phyloP scores from a whole-genome alignment of 2,888 invertebrate species.

The Tenodera sinensis region DNA sequence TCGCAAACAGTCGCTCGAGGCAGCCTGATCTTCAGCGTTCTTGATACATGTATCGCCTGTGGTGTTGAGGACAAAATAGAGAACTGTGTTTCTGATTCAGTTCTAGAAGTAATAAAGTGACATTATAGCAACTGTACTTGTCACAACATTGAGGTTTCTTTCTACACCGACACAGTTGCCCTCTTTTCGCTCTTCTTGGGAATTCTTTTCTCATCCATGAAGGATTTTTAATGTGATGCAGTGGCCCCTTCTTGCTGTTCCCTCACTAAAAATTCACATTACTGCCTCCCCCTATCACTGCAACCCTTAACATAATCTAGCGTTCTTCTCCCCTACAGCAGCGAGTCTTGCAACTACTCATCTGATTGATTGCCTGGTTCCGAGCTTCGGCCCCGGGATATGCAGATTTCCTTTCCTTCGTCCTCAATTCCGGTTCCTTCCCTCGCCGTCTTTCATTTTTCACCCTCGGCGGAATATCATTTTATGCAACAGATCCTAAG shows the following conservation, averaged over 20 bases:
- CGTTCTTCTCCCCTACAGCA: constrained; percentile 17
- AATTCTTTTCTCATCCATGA: neutral
- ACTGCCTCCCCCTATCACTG: constrained; percentile 23
- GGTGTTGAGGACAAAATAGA: too few relatives aligned
- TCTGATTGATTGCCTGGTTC: constrained; percentile 31
- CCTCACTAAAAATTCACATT: constrained; percentile 28
- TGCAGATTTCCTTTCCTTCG: constrained; percentile 29
- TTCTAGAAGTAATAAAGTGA: too few relatives aligned
- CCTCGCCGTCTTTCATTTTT: constrained; percentile 32
- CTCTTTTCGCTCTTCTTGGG: too few relatives aligned
- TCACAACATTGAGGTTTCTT: too few relatives aligned
- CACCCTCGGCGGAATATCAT: constrained; percentile 31
- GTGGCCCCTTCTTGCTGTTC: neutral
- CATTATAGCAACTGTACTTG: too few relatives aligned
- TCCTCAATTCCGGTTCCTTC: constrained; percentile 4
- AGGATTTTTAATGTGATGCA: constrained; percentile 22
- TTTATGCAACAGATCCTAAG: constrained; percentile 32
- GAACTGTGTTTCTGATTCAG: too few relatives aligned
- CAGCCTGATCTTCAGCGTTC: too few relatives aligned
- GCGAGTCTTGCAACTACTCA: constrained; percentile 2
- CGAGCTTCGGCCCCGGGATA: constrained; percentile 26
- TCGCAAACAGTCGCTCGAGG: too few relatives aligned
- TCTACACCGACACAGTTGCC: too few relatives aligned
- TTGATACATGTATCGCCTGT: too few relatives aligned
- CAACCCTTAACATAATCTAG: constrained; percentile 31